A percentile compares a stretch with the other conserved stretches of the same genome.
phyloP scores from a whole-genome alignment of 2,797 vertebrate genomes.

The Cottoperca gobio region DNA sequence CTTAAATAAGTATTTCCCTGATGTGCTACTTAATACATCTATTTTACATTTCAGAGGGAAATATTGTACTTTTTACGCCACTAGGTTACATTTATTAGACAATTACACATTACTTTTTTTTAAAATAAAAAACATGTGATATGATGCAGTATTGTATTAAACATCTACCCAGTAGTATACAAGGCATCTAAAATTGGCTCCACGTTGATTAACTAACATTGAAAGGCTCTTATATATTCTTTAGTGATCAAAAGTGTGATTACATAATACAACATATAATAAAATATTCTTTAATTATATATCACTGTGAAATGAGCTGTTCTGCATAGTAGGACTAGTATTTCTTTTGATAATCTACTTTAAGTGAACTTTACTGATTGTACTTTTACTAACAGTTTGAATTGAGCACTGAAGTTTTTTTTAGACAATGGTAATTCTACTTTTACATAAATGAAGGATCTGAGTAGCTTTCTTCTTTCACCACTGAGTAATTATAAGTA shows the following conservation, averaged over 20 bases:
- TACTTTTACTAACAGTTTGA: neutral
- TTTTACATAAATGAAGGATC: neutral
- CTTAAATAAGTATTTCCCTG: neutral
- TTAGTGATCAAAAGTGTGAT: neutral
- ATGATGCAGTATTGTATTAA: neutral
- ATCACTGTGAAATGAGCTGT: neutral
- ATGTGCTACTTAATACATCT: neutral
- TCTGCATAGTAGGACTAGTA: neutral
- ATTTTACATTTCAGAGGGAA: neutral
- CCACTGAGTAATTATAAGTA: neutral
- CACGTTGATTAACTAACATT: neutral
- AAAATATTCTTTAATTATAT: neutral
- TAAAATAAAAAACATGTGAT: too few relatives aligned
- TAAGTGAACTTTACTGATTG: neutral
- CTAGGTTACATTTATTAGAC: neutral
- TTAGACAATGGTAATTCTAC: neutral
- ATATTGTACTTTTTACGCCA: neutral
- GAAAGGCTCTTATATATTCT: neutral
- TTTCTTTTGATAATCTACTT: neutral
- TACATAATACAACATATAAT: too few relatives aligned
- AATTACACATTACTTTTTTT: too few relatives aligned
- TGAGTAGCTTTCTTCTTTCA: neutral
- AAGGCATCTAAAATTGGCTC: neutral
- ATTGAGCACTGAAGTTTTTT: neutral
- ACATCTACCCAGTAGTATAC: too few relatives aligned